Evolutionary conservation across 2,888 invertebrate species (phyloP).

Genomic region (Cephonodes hylas): DNA sequence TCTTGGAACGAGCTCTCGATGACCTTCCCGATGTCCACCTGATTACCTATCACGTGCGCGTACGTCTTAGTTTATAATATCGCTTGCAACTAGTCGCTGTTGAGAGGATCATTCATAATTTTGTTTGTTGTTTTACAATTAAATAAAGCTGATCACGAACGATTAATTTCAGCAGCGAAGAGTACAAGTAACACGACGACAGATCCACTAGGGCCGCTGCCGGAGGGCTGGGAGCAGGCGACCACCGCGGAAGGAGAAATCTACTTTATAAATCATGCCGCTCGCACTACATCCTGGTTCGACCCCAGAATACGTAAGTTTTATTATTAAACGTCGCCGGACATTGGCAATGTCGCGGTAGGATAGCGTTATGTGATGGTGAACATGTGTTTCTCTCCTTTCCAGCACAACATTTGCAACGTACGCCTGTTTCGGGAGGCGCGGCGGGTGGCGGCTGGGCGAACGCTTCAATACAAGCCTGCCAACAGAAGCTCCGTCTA

Average conservation of each 20-base stretch:
- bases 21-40: constrained; percentile 65
- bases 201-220: constrained; percentile 87
- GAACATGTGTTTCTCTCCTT: neutral
- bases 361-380: neutral
- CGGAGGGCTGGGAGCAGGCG: constrained; percentile 94
- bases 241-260: constrained; percentile 92
- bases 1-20: constrained; percentile 63
- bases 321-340: constrained; percentile 8
- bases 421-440: constrained; percentile 61
- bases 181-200: constrained; percentile 76
- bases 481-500: constrained; percentile 88
- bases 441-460: constrained; percentile 82
- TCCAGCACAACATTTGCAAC: constrained; percentile 81
- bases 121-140: constrained; percentile 36
- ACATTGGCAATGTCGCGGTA: neutral
- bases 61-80: constrained; percentile 53
- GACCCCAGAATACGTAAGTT: constrained; percentile 98
- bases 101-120: constrained; percentile 63
- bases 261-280: constrained; percentile 95
- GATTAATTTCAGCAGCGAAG: constrained; percentile 79
- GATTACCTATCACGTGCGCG: constrained; percentile 59
- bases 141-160: constrained; percentile 40
- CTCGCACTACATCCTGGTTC: constrained; percentile 98
- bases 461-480: constrained; percentile 83
- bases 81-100: constrained; percentile 76